Percentiles rank a stretch among this genome's conserved stretches.
These are phyloP conservation scores for Acipenser transmontanus DNA, from an alignment of 2,797 vertebrate genomes.

Conservation along the genomic window DNA sequence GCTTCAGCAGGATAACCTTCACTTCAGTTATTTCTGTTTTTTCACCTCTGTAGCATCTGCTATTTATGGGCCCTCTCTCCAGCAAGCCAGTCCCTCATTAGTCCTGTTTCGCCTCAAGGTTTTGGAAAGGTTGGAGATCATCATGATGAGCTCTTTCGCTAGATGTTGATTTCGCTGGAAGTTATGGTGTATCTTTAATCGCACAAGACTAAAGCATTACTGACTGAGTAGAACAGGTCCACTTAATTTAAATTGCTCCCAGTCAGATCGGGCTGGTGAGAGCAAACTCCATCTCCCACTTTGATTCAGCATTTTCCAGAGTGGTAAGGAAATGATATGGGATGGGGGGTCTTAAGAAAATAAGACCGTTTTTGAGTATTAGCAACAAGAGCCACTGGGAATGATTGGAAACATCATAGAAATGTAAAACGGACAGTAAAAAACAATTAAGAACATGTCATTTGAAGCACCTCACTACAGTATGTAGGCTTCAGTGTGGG, in stretches of 20 bases:
- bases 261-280: too few species aligned
- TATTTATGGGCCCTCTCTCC: constrained; percentile 8
- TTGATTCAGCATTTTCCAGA: too few species aligned
- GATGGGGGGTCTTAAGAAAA: too few species aligned
- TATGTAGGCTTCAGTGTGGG: too few species aligned
- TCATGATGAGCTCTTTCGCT: background rate
- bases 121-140: constrained; percentile 5
- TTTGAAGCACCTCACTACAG: too few species aligned
- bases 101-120: constrained; percentile 5
- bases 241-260: background rate
- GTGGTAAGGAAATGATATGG: too few species aligned
- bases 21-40: constrained; percentile 6
- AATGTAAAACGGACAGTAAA: too few species aligned
- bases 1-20: constrained; percentile 15
- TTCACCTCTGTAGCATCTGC: constrained; percentile 22
- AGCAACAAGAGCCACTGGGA: too few species aligned
- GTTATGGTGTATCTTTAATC: background rate
- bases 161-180: background rate
- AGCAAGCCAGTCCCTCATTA: constrained; percentile 12
- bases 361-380: too few species aligned
- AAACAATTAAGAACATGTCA: too few species aligned
- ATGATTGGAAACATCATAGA: too few species aligned
- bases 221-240: background rate
- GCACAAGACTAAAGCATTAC: background rate
- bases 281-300: too few species aligned